A percentile compares a stretch with the other conserved stretches of the same genome.
phyloP scores from a whole-genome alignment of 2,888 invertebrate species.

The Phania funesta region DNA sequence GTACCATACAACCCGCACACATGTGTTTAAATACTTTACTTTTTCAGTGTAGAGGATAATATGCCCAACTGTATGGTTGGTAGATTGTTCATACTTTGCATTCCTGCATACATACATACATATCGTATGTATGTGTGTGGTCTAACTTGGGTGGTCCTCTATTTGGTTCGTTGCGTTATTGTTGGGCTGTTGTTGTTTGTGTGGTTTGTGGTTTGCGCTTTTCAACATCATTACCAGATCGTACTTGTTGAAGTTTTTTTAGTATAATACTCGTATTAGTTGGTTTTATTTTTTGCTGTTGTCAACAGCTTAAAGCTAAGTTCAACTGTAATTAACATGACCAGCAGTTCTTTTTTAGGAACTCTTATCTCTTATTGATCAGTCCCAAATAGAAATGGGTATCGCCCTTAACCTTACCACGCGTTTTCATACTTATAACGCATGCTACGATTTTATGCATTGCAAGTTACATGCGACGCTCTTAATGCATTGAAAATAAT shows the following conservation, averaged over 20 bases:
- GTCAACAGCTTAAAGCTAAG: not conserved
- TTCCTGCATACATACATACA: not conserved
- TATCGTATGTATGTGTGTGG: conserved; percentile 53
- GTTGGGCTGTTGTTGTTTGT: conserved; percentile 39
- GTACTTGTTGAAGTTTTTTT: conserved; percentile 34
- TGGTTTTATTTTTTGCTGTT: conserved; percentile 3
- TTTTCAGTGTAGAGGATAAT: conserved; percentile 28
- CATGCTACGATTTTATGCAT: too few species aligned
- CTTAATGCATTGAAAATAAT: too few species aligned
- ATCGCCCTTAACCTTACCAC: too few species aligned
- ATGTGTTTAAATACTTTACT: conserved; percentile 36
- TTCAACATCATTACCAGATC: conserved; percentile 32
- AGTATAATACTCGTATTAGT: not conserved
- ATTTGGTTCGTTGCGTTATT: conserved; percentile 54
- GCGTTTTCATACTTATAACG: too few species aligned
- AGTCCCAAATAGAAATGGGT: too few species aligned
- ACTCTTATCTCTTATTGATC: too few species aligned
- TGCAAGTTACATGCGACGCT: too few species aligned
- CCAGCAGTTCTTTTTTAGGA: not conserved
- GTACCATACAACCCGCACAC: conserved; percentile 24
- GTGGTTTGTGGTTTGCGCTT: conserved; percentile 56
- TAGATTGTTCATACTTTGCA: not conserved
- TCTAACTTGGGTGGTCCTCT: conserved; percentile 66
- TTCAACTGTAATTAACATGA: conserved; percentile 30
- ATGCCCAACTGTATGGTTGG: conserved; percentile 21